Conservation (phyloP, 92 coral and sea anemone genomes). For the Phenganax stokvisi region DNA sequence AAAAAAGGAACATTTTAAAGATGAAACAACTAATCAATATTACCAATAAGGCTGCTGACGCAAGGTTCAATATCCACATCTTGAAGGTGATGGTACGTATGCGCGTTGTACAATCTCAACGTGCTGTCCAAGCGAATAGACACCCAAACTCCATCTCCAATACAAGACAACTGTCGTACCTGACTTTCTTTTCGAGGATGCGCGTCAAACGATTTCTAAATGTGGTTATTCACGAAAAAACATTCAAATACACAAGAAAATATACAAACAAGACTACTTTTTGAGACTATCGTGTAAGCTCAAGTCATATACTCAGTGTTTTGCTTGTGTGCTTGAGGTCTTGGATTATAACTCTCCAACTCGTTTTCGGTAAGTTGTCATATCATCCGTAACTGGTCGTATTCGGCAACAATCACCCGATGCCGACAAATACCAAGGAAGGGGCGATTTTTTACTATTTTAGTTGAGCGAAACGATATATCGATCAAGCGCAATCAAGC, state of each 20-base stretch:
- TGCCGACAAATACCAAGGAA: no score
- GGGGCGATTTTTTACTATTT: no score
- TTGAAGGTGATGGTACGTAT: slow-evolving; percentile 85
- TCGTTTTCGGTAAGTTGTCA: no score
- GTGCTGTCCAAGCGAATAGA: slow-evolving; percentile 98
- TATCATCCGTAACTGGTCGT: no score
- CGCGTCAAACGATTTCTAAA: slow-evolving; percentile 95
- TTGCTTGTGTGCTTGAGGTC: no score
- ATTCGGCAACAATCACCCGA: no score
- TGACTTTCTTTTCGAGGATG: slow-evolving; percentile 99
- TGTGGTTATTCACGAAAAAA: background rate
- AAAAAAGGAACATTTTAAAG: background rate
- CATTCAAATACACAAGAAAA: background rate
- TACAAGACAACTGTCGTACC: slow-evolving; percentile 97
- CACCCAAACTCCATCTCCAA: slow-evolving; percentile 99
- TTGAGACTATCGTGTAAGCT: no score
- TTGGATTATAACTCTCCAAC: no score
- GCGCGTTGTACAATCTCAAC: slow-evolving; percentile 87
- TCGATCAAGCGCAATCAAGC: no score
- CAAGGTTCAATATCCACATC: slow-evolving; percentile 98
- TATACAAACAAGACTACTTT: no score
- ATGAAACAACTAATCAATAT: slow-evolving; percentile 23
- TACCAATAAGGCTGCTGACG: slow-evolving; percentile 92
- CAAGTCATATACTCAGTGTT: no score
- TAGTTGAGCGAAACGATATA: no score